These are phyloP conservation scores for Momotus momota DNA, from an alignment of 2,797 vertebrate genomes.

Conservation along the genomic window DNA sequence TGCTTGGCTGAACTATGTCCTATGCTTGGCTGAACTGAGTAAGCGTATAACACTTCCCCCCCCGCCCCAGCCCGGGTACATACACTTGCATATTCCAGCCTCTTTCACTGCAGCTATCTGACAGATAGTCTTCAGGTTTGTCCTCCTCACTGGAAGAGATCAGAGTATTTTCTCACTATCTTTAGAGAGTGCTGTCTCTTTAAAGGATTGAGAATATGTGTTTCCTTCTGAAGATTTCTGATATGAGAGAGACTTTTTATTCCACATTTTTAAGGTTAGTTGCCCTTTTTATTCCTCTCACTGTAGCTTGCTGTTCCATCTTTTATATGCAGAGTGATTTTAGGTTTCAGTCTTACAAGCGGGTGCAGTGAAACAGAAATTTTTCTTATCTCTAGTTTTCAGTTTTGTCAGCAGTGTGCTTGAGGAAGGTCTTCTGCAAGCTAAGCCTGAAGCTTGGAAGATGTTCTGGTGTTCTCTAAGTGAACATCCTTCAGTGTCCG, in stretches of 20 bases:
- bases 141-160: neutral
- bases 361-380: constrained; percentile 29
- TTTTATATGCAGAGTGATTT: neutral
- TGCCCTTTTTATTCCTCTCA: constrained; percentile 48
- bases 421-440: constrained; percentile 24
- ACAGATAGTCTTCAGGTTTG: neutral
- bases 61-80: neutral
- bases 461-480: neutral
- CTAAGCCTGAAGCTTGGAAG: constrained; percentile 23
- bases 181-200: neutral
- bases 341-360: constrained; percentile 28
- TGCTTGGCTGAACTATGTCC: neutral
- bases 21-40: neutral
- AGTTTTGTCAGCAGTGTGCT: constrained; percentile 9
- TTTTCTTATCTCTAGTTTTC: constrained; percentile 27
- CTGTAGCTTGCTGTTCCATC: neutral
- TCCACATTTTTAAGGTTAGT: constrained; percentile 46
- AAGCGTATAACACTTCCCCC: neutral
- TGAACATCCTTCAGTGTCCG: neutral
- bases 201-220: neutral
- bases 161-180: neutral
- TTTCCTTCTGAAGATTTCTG: neutral
- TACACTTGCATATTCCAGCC: neutral
- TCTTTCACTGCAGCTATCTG: neutral
- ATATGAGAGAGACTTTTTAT: neutral